phyloP scores from a whole-genome alignment of 2,888 invertebrate species.

The Zygogramma bicolorata region DNA sequence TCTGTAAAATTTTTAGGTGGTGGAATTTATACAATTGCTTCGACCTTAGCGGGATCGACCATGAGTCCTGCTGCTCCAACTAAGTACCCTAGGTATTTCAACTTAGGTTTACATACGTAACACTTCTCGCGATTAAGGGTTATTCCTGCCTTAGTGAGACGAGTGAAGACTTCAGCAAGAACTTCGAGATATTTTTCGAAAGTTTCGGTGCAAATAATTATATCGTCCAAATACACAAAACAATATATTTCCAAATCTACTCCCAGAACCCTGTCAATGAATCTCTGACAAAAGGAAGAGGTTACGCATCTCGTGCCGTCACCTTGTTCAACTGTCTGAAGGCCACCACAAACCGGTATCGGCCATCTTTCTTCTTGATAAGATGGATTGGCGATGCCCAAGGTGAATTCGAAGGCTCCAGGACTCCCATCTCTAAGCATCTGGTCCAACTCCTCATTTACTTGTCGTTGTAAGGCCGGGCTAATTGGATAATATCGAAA shows the following conservation, averaged over 20 bases:
- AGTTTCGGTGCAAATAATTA: conserved; percentile 41
- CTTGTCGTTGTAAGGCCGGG: conserved; percentile 25
- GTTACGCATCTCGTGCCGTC: conserved; percentile 35
- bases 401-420: conserved; percentile 51
- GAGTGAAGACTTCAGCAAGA: conserved; percentile 37
- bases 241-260: conserved; percentile 44
- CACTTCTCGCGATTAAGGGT: conserved; percentile 43
- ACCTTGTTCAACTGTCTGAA: conserved; percentile 46
- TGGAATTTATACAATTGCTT: conserved; percentile 23
- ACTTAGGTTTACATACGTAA: conserved; percentile 26
- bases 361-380: no score
- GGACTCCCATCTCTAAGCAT: conserved; percentile 49
- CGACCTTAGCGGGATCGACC: conserved; percentile 30
- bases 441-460: conserved; percentile 42
- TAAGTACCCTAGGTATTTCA: conserved; percentile 36
- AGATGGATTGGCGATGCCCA: no score
- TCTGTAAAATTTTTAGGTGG: conserved; percentile 9
- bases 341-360: conserved; percentile 49
- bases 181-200: conserved; percentile 43
- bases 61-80: conserved; percentile 26
- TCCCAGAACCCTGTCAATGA: conserved; percentile 45
- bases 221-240: conserved; percentile 51
- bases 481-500: conserved; percentile 38
- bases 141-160: conserved; percentile 36
- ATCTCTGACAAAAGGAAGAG: conserved; percentile 32